phyloP scores from a whole-genome alignment of 2,113 vertebrate species.

The Jacana jacana region DNA sequence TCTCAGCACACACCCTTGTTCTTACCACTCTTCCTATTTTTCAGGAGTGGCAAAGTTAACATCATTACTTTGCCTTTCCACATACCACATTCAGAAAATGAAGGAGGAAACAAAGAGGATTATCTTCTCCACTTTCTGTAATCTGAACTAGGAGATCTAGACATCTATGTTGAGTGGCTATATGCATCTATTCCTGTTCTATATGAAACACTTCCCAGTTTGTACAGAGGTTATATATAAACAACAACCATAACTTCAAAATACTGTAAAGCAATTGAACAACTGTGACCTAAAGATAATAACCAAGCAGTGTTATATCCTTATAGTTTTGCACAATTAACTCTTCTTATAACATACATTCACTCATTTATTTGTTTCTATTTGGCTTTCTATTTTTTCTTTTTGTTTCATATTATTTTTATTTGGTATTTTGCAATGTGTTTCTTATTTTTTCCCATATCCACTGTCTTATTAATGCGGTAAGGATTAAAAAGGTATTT shows the following conservation, averaged over 20 bases:
- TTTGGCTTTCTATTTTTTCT: too few species aligned
- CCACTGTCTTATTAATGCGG: neutral
- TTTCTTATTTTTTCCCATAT: neutral
- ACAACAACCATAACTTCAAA: neutral
- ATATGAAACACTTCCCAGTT: fast-evolving
- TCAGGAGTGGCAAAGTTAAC: neutral
- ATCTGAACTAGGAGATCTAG: neutral
- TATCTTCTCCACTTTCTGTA: neutral
- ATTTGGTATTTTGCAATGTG: neutral
- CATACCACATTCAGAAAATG: neutral
- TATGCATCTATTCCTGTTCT: neutral
- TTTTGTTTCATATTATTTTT: too few species aligned
- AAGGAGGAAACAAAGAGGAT: neutral
- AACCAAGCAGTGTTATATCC: neutral
- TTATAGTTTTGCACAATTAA: neutral
- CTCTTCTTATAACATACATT: neutral
- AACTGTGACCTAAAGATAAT: neutral
- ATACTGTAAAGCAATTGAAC: neutral
- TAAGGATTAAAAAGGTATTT: neutral
- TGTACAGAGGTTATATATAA: neutral
- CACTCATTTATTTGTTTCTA: neutral
- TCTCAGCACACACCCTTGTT: neutral
- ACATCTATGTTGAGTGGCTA: neutral
- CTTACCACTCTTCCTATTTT: neutral
- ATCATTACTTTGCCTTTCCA: neutral